phyloP scores from a whole-genome alignment of 2,888 invertebrate species.

The Sisyra terminalis region DNA sequence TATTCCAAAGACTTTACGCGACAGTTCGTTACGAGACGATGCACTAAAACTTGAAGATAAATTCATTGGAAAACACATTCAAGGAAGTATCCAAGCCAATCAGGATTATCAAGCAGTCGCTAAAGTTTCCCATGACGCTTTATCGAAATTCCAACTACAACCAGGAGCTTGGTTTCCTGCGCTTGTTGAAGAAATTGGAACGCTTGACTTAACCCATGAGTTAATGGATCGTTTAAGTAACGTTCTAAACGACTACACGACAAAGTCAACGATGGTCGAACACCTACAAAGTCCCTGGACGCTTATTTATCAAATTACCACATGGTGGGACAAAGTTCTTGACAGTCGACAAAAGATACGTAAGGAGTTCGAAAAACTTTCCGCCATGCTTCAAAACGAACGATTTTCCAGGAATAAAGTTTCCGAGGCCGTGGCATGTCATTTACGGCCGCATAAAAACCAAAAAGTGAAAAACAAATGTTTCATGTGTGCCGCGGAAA shows the following conservation, averaged over 20 bases:
- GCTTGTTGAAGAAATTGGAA: conserved; percentile 21
- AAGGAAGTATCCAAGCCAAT: conserved; percentile 13
- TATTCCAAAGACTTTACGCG: conserved; percentile 32
- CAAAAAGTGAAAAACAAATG: conserved; percentile 18
- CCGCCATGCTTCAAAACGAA: conserved; percentile 10
- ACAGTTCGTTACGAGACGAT: conserved; percentile 29
- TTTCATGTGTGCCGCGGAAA: conserved; percentile 28
- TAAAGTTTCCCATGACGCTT: conserved; percentile 13
- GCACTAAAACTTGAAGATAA: conserved; percentile 35
- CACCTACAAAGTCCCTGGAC: conserved; percentile 12
- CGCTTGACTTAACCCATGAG: conserved; percentile 18
- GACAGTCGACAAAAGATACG: conserved; percentile 22
- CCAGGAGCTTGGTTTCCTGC: conserved; percentile 27
- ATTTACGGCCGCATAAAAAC: conserved; percentile 26
- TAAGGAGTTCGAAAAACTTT: conserved; percentile 17
- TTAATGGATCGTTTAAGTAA: conserved; percentile 17
- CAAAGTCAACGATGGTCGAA: neutral
- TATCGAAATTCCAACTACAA: conserved; percentile 16
- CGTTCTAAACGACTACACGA: conserved; percentile 9
- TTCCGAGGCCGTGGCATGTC: conserved; percentile 35
- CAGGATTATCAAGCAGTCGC: conserved; percentile 13
- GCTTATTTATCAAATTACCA: conserved; percentile 16
- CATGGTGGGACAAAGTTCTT: conserved; percentile 20
- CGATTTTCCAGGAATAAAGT: conserved; percentile 23
- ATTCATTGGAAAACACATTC: conserved; percentile 30